Percentiles rank a stretch among this genome's conserved stretches.
Evolutionary conservation across 2,113 vertebrate species (phyloP).

Genomic region (Brienomyrus brachyistius): DNA sequence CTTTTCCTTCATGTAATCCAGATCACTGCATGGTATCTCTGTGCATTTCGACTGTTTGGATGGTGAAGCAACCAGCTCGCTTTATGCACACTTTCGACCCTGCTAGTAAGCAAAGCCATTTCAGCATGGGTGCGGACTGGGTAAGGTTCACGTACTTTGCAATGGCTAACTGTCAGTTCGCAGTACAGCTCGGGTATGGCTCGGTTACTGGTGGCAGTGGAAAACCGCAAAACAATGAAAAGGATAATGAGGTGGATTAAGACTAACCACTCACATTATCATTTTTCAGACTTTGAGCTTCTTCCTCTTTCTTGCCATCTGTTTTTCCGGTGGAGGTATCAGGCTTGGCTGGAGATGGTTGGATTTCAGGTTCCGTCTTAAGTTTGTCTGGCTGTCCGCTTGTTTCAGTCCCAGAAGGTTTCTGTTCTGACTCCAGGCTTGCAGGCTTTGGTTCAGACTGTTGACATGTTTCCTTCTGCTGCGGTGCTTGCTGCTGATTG

Average conservation of each 20-base stretch:
- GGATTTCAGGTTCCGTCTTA: constrained; percentile 35
- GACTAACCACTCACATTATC: constrained; percentile 71
- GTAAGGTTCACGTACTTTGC: background rate
- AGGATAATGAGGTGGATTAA: background rate
- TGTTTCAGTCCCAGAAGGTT: constrained; percentile 41
- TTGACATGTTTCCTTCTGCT: constrained; percentile 48
- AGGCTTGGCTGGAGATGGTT: constrained; percentile 52
- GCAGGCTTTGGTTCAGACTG: constrained; percentile 33
- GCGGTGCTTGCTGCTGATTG: constrained; percentile 50
- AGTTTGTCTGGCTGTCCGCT: constrained; percentile 37
- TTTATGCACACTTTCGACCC: background rate
- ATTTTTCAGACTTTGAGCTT: constrained; percentile 68
- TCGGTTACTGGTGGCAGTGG: background rate
- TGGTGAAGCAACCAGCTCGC: background rate
- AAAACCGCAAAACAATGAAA: background rate
- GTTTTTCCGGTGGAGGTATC: constrained; percentile 46
- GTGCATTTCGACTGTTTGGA: background rate
- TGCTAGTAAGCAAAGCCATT: background rate
- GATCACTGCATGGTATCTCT: background rate
- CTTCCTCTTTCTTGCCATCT: constrained; percentile 47
- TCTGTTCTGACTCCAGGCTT: constrained; percentile 42
- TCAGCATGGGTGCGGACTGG: background rate
- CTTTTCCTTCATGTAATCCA: background rate
- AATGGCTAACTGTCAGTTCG: background rate
- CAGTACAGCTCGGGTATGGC: background rate